Percentiles rank a stretch among this genome's conserved stretches.
These are phyloP conservation scores for Chironomus striatipennis DNA, from an alignment of 1,140 invertebrate species.

Conservation along the genomic window DNA sequence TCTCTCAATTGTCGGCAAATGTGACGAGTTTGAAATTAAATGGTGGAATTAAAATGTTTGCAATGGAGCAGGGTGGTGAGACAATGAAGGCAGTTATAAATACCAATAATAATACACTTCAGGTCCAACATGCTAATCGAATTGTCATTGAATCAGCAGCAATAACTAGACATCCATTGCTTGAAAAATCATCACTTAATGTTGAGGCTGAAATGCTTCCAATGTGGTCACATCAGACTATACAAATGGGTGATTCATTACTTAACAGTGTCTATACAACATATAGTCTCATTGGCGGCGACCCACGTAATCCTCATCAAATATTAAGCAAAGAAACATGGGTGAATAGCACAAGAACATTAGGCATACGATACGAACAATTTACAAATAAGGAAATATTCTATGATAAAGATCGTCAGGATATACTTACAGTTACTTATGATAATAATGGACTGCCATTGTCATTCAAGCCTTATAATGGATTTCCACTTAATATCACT, in stretches of 20 bases:
- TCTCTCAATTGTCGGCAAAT: conserved; percentile 35
- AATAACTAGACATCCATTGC: conserved; percentile 71
- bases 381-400: conserved; percentile 79
- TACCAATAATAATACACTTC: conserved; percentile 62
- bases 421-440: conserved; percentile 77
- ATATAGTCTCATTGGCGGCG: conserved; percentile 65
- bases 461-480: conserved; percentile 64
- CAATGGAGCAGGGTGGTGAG: conserved; percentile 52
- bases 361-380: conserved; percentile 86
- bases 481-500: conserved; percentile 73
- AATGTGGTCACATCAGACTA: conserved; percentile 73
- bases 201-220: conserved; percentile 87
- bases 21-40: conserved; percentile 45
- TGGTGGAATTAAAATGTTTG: conserved; percentile 48
- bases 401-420: conserved; percentile 70
- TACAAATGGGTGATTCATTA: conserved; percentile 61
- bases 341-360: conserved; percentile 72
- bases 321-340: conserved; percentile 72
- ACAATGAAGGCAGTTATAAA: conserved; percentile 62
- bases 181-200: conserved; percentile 70
- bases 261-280: conserved; percentile 70
- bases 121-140: conserved; percentile 56
- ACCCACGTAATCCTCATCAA: conserved; percentile 72
- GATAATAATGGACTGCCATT: conserved; percentile 77
- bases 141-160: conserved; percentile 64